A percentile compares a stretch with the other conserved stretches of the same genome.
phyloP scores from a whole-genome alignment of 1,140 invertebrate species.

The Orchestia grillus region DNA sequence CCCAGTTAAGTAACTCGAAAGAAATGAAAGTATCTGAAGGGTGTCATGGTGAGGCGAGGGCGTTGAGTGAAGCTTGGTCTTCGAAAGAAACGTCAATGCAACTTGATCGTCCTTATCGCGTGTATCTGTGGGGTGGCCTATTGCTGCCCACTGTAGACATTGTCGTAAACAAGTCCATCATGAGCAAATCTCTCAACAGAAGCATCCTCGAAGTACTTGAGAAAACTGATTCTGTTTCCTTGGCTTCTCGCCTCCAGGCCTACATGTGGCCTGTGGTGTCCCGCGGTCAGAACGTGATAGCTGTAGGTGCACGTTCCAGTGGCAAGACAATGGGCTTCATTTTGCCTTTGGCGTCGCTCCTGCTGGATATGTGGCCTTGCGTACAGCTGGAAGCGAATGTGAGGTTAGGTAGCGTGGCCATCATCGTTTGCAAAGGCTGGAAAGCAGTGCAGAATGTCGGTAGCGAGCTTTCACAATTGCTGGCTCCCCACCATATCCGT shows the following conservation, averaged over 20 bases:
- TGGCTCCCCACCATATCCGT: background rate
- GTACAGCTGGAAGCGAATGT: background rate
- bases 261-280: slow-evolving; percentile 46
- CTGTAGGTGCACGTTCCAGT: background rate
- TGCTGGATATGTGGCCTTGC: slow-evolving; percentile 30
- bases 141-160: background rate
- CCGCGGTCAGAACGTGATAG: background rate
- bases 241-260: background rate
- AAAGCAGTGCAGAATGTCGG: slow-evolving; percentile 16
- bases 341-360: background rate
- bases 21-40: background rate
- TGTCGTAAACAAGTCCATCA: background rate
- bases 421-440: slow-evolving; percentile 46
- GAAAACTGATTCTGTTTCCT: background rate
- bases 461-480: background rate
- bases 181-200: background rate
- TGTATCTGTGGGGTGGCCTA: background rate
- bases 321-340: slow-evolving; percentile 35
- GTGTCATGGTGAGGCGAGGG: background rate
- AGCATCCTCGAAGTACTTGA: background rate
- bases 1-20: background rate
- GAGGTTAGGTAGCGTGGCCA: slow-evolving; percentile 2
- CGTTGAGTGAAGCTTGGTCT: no score
- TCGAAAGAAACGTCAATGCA: background rate
- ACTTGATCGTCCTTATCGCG: slow-evolving; percentile 14